phyloP scores from a whole-genome alignment of 2,888 invertebrate species.

The Chromoteleia sp. region DNA sequence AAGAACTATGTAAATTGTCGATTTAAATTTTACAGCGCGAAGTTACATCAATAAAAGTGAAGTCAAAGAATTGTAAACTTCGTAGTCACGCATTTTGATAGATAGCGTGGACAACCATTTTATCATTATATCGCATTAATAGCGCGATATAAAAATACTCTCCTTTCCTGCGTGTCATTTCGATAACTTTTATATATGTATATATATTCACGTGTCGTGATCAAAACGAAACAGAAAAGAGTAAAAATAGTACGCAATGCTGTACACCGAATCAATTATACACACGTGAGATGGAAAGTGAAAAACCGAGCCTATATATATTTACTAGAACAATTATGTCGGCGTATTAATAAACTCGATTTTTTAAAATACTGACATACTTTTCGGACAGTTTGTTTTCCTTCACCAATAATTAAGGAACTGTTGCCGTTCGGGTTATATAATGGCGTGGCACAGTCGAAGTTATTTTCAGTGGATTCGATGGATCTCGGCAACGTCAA shows the following conservation, averaged over 20 bases:
- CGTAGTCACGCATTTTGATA: too few relatives aligned
- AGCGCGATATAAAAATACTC: too few relatives aligned
- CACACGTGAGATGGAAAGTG: slow-evolving; percentile 17
- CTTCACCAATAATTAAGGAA: slow-evolving; percentile 38
- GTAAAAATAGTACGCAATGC: slow-evolving; percentile 35
- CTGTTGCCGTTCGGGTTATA: slow-evolving; percentile 24
- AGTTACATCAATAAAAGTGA: too few relatives aligned
- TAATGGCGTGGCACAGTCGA: slow-evolving; percentile 23
- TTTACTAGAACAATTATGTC: slow-evolving; percentile 38
- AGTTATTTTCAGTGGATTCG: slow-evolving; percentile 39
- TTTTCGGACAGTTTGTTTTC: slow-evolving; percentile 35
- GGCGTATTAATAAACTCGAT: slow-evolving; percentile 42
- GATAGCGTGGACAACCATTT: too few relatives aligned
- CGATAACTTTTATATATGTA: neutral
- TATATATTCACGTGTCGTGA: neutral
- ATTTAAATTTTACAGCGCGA: too few relatives aligned
- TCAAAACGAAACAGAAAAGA: slow-evolving; percentile 23
- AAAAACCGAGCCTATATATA: slow-evolving; percentile 5
- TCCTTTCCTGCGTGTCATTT: too few relatives aligned
- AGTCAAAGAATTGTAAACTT: too few relatives aligned
- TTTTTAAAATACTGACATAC: slow-evolving; percentile 44
- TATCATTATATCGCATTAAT: too few relatives aligned
- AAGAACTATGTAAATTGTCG: too few relatives aligned
- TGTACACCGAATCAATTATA: slow-evolving; percentile 34
- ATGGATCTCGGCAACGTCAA: slow-evolving; percentile 31